Percentiles rank a stretch among this genome's conserved stretches.
Evolutionary conservation across 2,113 vertebrate genomes (phyloP).

Genomic region (Phrynosoma blainvillii): DNA sequence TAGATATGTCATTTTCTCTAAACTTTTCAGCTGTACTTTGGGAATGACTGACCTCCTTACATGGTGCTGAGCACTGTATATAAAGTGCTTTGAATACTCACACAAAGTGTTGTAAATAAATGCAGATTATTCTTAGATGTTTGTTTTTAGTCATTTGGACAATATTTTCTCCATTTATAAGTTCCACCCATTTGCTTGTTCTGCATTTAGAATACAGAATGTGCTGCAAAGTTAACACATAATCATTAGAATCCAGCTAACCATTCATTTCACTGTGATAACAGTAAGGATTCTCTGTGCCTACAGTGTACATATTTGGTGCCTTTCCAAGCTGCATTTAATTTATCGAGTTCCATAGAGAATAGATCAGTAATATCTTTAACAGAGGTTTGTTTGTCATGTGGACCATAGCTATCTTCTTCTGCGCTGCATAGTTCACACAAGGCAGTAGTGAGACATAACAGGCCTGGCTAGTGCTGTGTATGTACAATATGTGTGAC

Average conservation of each 20-base stretch:
- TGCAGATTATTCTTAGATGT: neutral
- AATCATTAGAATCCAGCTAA: neutral
- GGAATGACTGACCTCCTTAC: neutral
- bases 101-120: slow-evolving; percentile 6
- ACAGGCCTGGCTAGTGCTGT: neutral
- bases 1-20: neutral
- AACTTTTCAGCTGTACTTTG: neutral
- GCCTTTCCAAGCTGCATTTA: neutral
- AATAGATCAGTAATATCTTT: too few relatives aligned
- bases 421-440: neutral
- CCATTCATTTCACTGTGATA: neutral
- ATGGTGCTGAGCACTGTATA: neutral
- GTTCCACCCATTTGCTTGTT: neutral
- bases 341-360: too few relatives aligned
- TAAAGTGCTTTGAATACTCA: neutral
- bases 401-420: neutral
- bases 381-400: too few relatives aligned
- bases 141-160: neutral
- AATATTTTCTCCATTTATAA: neutral
- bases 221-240: neutral
- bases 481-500: neutral
- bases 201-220: neutral
- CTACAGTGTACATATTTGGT: neutral
- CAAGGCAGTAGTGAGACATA: neutral
- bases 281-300: neutral